phyloP scores from a whole-genome alignment of 2,797 vertebrate genomes.

The Australoheros facetus region DNA sequence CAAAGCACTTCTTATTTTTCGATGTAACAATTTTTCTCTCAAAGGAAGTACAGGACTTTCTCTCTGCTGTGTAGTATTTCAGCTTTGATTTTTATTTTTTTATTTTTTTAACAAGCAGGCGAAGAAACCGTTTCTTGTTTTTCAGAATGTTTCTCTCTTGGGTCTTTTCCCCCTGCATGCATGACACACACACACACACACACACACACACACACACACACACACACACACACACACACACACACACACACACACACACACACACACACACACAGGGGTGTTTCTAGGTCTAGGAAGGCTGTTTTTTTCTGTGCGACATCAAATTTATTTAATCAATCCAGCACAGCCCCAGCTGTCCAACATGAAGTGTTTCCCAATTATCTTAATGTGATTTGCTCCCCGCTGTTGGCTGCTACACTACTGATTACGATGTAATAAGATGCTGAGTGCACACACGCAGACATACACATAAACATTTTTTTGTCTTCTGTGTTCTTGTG shows the following conservation, averaged over 20 bases:
- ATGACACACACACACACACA: neutral
- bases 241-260: neutral
- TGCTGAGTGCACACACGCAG: constrained; percentile 30
- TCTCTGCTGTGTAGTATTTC: neutral
- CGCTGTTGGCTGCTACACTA: constrained; percentile 60
- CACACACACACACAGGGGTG: neutral
- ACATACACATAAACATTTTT: neutral
- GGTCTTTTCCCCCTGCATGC: constrained; percentile 6
- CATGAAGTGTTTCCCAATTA: constrained; percentile 78
- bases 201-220: neutral
- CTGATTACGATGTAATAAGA: constrained; percentile 72
- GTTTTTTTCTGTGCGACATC: constrained; percentile 63
- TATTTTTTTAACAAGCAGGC: constrained; percentile 6
- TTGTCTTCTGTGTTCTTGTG: constrained; percentile 45
- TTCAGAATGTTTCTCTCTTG: neutral
- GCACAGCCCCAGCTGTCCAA: constrained; percentile 73
- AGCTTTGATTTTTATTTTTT: neutral
- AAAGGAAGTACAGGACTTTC: constrained; percentile 2
- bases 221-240: neutral
- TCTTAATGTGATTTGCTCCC: constrained; percentile 77
- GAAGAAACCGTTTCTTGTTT: constrained; percentile 21
- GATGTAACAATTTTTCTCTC: neutral
- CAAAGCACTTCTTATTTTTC: constrained; percentile 8
- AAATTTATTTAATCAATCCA: constrained; percentile 75
- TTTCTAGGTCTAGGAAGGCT: constrained; percentile 26